A percentile compares a stretch with the other conserved stretches of the same genome.
These are phyloP conservation scores for Proteles cristata DNA, from an alignment of 2,113 vertebrate genomes.

Conservation along the genomic window DNA sequence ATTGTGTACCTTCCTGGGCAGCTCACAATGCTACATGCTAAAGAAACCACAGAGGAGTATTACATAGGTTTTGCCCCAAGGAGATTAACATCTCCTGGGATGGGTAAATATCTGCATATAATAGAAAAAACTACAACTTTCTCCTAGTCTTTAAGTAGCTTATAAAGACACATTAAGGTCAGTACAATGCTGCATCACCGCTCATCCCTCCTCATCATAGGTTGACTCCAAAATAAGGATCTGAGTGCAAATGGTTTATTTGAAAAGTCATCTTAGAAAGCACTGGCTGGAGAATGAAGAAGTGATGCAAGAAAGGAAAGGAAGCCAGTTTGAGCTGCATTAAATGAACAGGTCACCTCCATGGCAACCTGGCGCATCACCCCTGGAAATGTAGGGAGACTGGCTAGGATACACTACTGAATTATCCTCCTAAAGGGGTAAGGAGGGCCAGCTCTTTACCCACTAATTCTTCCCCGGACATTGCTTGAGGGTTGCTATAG, in stretches of 20 bases:
- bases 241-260: background rate
- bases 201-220: background rate
- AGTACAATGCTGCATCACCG: background rate
- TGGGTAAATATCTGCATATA: background rate
- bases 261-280: background rate
- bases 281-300: background rate
- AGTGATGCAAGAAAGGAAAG: background rate
- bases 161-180: background rate
- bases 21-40: background rate
- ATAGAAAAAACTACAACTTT: background rate
- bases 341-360: background rate
- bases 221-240: background rate
- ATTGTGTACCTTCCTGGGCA: background rate
- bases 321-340: background rate
- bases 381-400: background rate
- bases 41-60: background rate
- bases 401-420: background rate
- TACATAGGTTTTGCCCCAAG: background rate
- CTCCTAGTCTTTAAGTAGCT: background rate
- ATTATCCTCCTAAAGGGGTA: background rate
- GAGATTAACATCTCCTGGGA: background rate
- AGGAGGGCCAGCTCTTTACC: background rate
- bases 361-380: background rate
- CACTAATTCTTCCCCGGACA: background rate
- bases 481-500: background rate